Conservation (phyloP, 2,797 vertebrate genomes). For the Spinibarbus caldwelli region DNA sequence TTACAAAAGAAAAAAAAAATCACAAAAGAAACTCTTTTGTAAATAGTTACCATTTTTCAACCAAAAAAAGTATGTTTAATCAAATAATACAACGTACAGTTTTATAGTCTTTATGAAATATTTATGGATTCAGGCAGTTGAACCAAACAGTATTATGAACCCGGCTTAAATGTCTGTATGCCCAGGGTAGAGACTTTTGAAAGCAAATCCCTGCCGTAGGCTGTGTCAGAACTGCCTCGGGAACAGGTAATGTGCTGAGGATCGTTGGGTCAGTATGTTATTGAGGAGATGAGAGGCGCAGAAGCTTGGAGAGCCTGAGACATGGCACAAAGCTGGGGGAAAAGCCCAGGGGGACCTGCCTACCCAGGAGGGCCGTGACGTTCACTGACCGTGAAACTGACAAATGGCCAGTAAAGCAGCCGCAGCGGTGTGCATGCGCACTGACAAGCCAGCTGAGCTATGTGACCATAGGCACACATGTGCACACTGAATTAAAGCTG, state of each 20-base stretch:
- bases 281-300: conserved; percentile 36
- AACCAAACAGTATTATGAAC: neutral
- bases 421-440: conserved; percentile 30
- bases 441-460: conserved; percentile 39
- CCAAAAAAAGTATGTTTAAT: too few species aligned
- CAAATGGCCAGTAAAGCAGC: conserved; percentile 51
- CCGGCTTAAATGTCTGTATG: neutral
- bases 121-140: conserved; percentile 1
- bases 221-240: neutral
- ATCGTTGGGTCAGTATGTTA: conserved; percentile 45
- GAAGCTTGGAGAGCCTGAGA: conserved; percentile 25
- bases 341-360: neutral
- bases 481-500: neutral
- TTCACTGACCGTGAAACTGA: conserved; percentile 59
- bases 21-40: neutral
- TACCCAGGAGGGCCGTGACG: conserved; percentile 14
- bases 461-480: conserved; percentile 29
- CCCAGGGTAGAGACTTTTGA: conserved; percentile 1
- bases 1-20: neutral
- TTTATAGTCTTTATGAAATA: neutral
- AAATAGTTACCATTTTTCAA: too few species aligned
- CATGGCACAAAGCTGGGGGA: neutral
- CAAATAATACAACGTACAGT: too few species aligned
- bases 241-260: conserved; percentile 29
- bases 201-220: neutral